These are phyloP conservation scores for Thamnophis elegans DNA, from an alignment of 2,797 vertebrate genomes.

Conservation along the genomic window DNA sequence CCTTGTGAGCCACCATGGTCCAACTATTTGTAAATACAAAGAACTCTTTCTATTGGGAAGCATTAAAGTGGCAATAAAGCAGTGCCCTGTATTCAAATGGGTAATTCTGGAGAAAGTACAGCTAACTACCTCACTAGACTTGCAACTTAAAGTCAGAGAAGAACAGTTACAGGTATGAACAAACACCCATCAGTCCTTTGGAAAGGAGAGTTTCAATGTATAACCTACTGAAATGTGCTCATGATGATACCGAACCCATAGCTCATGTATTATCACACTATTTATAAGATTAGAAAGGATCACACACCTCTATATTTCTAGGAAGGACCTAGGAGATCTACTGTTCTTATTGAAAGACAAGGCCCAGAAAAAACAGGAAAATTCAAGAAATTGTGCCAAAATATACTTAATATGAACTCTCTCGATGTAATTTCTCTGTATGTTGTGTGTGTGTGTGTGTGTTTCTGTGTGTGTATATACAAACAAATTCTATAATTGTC, in stretches of 20 bases:
- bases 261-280: not conserved
- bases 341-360: not conserved
- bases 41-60: not conserved
- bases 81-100: not conserved
- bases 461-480: not conserved
- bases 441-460: not conserved
- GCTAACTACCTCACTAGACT: not conserved
- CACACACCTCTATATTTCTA: not conserved
- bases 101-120: not conserved
- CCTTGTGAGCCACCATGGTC: no score
- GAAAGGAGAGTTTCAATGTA: not conserved
- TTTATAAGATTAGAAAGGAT: not conserved
- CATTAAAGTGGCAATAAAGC: not conserved
- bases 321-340: not conserved
- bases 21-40: not conserved
- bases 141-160: not conserved
- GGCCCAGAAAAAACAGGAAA: not conserved
- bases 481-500: not conserved
- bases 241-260: not conserved
- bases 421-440: not conserved
- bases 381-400: not conserved
- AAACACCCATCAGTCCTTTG: not conserved
- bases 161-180: not conserved
- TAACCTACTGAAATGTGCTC: not conserved
- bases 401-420: not conserved